A percentile compares a stretch with the other conserved stretches of the same genome.
Conservation (phyloP, 2,113 vertebrate species). For the Empidonax traillii region DNA sequence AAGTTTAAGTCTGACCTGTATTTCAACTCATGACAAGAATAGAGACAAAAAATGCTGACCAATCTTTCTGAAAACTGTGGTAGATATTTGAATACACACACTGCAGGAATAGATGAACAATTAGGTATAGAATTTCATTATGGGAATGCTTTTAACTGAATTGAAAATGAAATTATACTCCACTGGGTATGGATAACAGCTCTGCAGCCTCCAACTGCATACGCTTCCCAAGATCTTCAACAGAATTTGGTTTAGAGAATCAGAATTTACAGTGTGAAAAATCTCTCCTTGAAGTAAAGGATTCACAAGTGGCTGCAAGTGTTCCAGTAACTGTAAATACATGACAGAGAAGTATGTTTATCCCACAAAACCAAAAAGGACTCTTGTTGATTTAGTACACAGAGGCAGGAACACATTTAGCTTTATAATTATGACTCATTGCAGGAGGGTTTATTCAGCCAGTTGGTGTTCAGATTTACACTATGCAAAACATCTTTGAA, state of each 20-base stretch:
- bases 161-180: not conserved
- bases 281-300: not conserved
- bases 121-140: not conserved
- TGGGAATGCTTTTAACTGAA: not conserved
- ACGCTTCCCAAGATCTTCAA: not conserved
- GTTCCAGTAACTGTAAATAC: not conserved
- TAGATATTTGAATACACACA: not conserved
- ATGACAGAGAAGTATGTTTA: not conserved
- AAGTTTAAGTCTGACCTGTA: not conserved
- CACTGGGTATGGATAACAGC: not conserved
- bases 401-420: slow-evolving; percentile 1
- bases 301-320: not conserved
- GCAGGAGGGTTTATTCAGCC: not conserved
- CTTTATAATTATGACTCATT: not conserved
- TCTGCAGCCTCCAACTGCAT: not conserved
- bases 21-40: not conserved
- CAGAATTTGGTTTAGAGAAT: not conserved
- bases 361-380: not conserved
- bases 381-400: not conserved
- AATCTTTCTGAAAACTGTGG: not conserved
- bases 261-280: not conserved
- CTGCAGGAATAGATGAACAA: not conserved
- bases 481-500: not conserved
- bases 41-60: not conserved
- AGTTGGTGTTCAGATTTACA: not conserved